Evolutionary conservation across 2,888 invertebrate species (phyloP).

Genomic region (Tubiluchus corallicola): DNA sequence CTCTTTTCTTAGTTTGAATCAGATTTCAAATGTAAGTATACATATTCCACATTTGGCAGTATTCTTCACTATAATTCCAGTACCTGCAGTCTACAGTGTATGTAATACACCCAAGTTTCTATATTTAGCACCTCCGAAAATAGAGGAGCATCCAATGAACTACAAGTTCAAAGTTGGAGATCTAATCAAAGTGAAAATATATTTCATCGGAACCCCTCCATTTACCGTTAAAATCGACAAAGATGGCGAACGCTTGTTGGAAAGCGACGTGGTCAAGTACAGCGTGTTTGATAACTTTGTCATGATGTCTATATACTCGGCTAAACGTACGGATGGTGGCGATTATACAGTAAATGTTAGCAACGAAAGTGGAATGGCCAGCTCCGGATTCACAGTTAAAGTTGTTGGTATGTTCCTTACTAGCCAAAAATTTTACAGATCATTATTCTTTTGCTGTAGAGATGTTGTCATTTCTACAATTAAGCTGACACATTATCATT

Average conservation of each 20-base stretch:
- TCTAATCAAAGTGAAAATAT: slow-evolving; percentile 92
- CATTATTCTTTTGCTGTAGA: too few relatives aligned
- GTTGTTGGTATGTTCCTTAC: slow-evolving; percentile 49
- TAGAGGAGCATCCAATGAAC: slow-evolving; percentile 72
- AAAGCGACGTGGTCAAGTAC: slow-evolving; percentile 42
- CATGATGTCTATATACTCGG: slow-evolving; percentile 81
- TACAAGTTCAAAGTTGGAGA: slow-evolving; percentile 80
- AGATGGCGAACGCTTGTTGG: slow-evolving; percentile 50
- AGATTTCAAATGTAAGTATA: too few relatives aligned
- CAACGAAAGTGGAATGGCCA: slow-evolving; percentile 22
- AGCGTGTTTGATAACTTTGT: slow-evolving; percentile 83
- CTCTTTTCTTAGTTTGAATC: too few relatives aligned
- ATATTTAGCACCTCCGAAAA: slow-evolving; percentile 80
- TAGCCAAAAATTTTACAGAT: too few relatives aligned
- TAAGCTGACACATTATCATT: too few relatives aligned
- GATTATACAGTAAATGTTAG: slow-evolving; percentile 19
- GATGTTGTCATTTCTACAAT: too few relatives aligned
- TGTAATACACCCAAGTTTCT: too few relatives aligned
- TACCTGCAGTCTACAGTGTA: too few relatives aligned
- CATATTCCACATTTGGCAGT: too few relatives aligned
- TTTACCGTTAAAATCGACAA: slow-evolving; percentile 66
- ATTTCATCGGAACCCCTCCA: slow-evolving; percentile 88
- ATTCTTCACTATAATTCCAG: too few relatives aligned
- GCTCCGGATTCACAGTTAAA: slow-evolving; percentile 39
- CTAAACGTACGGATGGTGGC: slow-evolving; percentile 73